These are phyloP conservation scores for Teinopalpus imperialis DNA, from an alignment of 2,888 invertebrate genomes.

Conservation along the genomic window DNA sequence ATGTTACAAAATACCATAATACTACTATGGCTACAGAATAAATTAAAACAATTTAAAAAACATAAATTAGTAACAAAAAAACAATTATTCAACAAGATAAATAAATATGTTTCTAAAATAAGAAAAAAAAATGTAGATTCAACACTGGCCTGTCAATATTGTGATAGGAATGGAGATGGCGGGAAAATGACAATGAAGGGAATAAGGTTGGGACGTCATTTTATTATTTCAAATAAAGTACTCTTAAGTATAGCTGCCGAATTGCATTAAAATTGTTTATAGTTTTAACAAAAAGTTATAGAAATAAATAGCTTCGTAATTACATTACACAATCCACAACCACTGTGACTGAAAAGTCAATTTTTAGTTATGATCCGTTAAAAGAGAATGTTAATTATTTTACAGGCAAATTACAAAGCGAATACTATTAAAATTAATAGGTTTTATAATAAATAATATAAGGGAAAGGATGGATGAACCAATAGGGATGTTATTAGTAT, in stretches of 20 bases:
- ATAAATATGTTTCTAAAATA: conserved; percentile 74
- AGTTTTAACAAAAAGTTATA: conserved; percentile 63
- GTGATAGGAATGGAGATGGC: conserved; percentile 48
- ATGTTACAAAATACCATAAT: conserved; percentile 57
- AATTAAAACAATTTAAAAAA: conserved; percentile 73
- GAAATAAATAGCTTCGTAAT: conserved; percentile 51
- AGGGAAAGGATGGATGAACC: conserved; percentile 61
- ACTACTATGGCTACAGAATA: conserved; percentile 72
- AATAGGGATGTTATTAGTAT: conserved; percentile 53
- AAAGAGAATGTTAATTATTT: conserved; percentile 44
- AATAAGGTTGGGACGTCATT: conserved; percentile 59
- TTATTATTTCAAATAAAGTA: conserved; percentile 75
- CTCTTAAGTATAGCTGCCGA: conserved; percentile 76
- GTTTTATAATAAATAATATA: conserved; percentile 71
- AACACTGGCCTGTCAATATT: conserved; percentile 83
- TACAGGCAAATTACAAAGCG: conserved; percentile 74
- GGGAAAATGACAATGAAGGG: conserved; percentile 38
- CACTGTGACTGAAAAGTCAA: conserved; percentile 44
- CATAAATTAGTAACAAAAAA: conserved; percentile 77
- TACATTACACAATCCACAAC: conserved; percentile 59
- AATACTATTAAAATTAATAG: conserved; percentile 48
- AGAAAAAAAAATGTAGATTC: conserved; percentile 63
- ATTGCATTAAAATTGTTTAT: conserved; percentile 62
- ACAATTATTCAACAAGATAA: conserved; percentile 72
- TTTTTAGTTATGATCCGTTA: conserved; percentile 34